Percentiles rank a stretch among this genome's conserved stretches.
phyloP scores from a whole-genome alignment of 2,888 invertebrate genomes.

The Thymelicus sylvestris region DNA sequence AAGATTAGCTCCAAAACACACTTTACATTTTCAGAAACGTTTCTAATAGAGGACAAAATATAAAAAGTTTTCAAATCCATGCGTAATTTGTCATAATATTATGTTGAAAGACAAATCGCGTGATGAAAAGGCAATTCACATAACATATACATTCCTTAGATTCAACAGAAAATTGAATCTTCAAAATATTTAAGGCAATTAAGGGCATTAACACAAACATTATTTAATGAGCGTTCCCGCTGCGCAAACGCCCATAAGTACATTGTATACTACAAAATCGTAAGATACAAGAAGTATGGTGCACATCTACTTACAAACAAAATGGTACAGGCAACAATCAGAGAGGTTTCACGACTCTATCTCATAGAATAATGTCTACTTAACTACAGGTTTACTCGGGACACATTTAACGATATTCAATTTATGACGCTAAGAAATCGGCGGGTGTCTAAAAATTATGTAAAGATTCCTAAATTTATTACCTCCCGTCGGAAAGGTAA shows the following conservation, averaged over 20 bases:
- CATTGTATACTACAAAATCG: too few species aligned
- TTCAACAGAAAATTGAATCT: background rate
- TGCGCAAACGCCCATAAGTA: background rate
- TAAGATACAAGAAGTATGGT: background rate
- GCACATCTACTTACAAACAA: constrained; percentile 16
- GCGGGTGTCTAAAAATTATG: constrained; percentile 74
- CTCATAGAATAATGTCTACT: constrained; percentile 70
- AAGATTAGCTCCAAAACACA: too few species aligned
- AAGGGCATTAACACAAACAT: background rate
- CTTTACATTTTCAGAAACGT: too few species aligned
- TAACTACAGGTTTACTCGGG: constrained; percentile 62
- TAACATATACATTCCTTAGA: too few species aligned
- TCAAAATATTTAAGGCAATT: background rate
- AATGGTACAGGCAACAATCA: constrained; percentile 6
- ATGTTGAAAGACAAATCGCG: too few species aligned
- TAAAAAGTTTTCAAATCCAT: too few species aligned
- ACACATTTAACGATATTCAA: constrained; percentile 80
- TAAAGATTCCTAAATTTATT: constrained; percentile 83
- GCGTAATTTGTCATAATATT: too few species aligned
- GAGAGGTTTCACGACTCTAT: constrained; percentile 71
- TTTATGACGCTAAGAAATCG: constrained; percentile 78
- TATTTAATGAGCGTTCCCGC: constrained; percentile 3
- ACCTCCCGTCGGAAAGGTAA: constrained; percentile 58
- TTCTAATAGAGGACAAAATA: too few species aligned
- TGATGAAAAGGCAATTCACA: too few species aligned